Base-by-base conservation (phyloP, 1,140 invertebrate genomes). In the Nebria ingens region DNA sequence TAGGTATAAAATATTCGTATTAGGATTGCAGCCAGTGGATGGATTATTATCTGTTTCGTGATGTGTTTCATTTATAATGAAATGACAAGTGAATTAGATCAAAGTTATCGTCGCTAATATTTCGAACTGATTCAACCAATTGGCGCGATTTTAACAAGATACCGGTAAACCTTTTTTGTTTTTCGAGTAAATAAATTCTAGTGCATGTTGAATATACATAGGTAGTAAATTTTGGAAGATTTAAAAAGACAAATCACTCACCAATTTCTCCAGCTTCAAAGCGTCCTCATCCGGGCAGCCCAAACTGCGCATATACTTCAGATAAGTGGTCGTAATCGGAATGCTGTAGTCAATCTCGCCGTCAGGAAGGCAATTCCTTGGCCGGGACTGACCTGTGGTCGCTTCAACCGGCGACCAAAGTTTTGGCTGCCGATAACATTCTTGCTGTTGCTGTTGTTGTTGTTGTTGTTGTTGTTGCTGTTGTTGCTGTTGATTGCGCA, bases 271-370 rank as follows among this genome's bases (percentile, higher is more conserved):
- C 51, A 76, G 72, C 50, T 79, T 78, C 62, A 81, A 61, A 1
- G 79, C 76, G 38, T 83, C 81, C 59, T 77, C 76, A 60, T 83
- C 80, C 29, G 71, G 73, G 52, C 76, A 71, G 21, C 79, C 77
- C 69, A 84, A 73, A 62, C 75, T 84, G 64, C 83, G 75, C 73
- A 86, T 86, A 64, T 89, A 83, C 68, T 89, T 90, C 68, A 91
- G 73, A 70, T 91, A 90, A 1, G 87, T 87, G 12, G 87, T 89
- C 2, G 89, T 91, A 59, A 92, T 91, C 11, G 89, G 88, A 58
- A 91, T 79, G 63, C 83, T 84, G 68, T 87, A 90, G 70, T 89
- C 86, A 38, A 88, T 82, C 63, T 79, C 73, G 59, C 76, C 73
- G 60, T 65, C 62, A 71, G 73, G 17, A 62, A 70, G 12, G 68